phyloP scores from a whole-genome alignment of 35 echinoderm and acorn worm genomes.

The Ptychodera flava region DNA sequence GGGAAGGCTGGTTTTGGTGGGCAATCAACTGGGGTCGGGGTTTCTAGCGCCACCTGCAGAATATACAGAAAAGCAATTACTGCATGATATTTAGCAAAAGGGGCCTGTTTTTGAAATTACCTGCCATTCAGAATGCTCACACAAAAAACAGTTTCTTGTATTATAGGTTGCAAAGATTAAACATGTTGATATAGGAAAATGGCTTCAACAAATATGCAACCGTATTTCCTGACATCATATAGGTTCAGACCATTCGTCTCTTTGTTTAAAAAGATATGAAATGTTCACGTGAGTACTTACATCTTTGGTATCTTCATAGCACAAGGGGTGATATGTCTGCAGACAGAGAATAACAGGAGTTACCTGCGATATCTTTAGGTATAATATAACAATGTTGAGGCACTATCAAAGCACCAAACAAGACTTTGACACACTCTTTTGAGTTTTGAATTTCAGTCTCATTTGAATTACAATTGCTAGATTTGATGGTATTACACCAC shows the following conservation, averaged over 20 bases:
- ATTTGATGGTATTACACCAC: neutral
- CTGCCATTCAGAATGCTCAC: too few relatives aligned
- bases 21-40: neutral
- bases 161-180: too few relatives aligned
- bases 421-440: neutral
- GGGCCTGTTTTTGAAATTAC: too few relatives aligned
- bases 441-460: neutral
- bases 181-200: too few relatives aligned
- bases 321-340: slow-evolving; percentile 80
- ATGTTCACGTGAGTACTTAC: slow-evolving; percentile 74
- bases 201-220: too few relatives aligned
- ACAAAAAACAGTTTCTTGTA: too few relatives aligned
- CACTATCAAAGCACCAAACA: neutral
- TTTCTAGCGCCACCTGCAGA: neutral
- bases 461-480: neutral
- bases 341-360: slow-evolving; percentile 16
- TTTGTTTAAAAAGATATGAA: too few relatives aligned
- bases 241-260: too few relatives aligned
- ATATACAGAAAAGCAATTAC: too few relatives aligned
- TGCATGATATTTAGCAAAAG: too few relatives aligned
- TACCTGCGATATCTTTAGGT: neutral
- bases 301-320: slow-evolving; percentile 85
- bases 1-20: neutral
- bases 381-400: neutral
- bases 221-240: too few relatives aligned